Evolutionary conservation across 2,113 vertebrate species (phyloP).

Genomic region (Prionailurus viverrinus): DNA sequence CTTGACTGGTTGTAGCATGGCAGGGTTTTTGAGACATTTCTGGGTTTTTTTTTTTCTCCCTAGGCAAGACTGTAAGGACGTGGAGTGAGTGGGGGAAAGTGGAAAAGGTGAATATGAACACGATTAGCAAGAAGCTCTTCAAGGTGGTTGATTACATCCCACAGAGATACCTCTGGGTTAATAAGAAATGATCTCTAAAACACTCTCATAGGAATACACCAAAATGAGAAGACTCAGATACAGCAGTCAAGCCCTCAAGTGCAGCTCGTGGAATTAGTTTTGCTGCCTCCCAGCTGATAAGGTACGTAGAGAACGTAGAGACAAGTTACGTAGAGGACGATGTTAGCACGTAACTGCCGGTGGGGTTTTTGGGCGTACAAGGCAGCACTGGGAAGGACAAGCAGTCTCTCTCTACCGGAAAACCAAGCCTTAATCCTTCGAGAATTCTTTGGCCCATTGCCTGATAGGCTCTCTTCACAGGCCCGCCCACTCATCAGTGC

Average conservation of each 20-base stretch:
- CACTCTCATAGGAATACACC: fast-evolving
- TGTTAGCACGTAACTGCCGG: not conserved
- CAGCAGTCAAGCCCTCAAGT: not conserved
- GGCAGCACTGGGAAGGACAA: not conserved
- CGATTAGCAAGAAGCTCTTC: not conserved
- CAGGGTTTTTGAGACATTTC: not conserved
- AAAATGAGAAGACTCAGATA: not conserved
- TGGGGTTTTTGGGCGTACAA: not conserved
- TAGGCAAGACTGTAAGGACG: not conserved
- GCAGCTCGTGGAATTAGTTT: not conserved
- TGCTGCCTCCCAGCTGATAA: not conserved
- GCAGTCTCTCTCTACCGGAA: not conserved
- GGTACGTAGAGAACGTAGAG: not conserved
- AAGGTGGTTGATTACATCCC: not conserved
- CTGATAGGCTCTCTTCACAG: not conserved
- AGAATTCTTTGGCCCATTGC: not conserved
- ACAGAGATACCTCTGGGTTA: not conserved
- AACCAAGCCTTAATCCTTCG: not conserved
- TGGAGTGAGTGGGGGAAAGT: not conserved
- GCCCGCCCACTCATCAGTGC: not conserved
- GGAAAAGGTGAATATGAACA: not conserved
- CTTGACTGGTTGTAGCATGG: not conserved
- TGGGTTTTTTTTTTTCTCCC: not conserved
- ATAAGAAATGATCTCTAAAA: not conserved
- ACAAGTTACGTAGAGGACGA: not conserved